Base-by-base conservation (phyloP, 2,888 invertebrate species). In the Barypeithes pellucidus region DNA sequence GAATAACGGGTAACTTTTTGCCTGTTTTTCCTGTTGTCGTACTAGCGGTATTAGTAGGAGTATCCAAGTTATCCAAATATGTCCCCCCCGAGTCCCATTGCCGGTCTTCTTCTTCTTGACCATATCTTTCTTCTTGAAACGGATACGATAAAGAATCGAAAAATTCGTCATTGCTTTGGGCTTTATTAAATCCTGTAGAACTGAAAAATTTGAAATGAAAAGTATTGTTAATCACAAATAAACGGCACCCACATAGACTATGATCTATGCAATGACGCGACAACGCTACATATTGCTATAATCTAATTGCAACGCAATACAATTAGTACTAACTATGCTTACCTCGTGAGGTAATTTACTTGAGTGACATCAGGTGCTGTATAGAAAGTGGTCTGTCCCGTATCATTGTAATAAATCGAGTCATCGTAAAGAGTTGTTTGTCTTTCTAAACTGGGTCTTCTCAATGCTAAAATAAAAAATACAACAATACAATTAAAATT, bases 391-490 rank as follows among this genome's bases (percentile, higher is more conserved):
- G 86, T 84, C 11, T 69, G 71, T 16, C 73, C 65, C 0, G 76
- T 73, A 73, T 87, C 85, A 18, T 83, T 88, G 79, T 88, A 91
- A 80, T 89, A 89, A 78, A 88, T 88, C 79, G 91, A 89, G 81
- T 94, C 94, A 83, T 94, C 93, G 81, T 93, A 94, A 80, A 94
- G 86, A 50, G 94, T 94, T 75, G 90, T 91, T 86, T 95, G 95
- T 81, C 94, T 89, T 85, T 94, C 95, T 81, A 95, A 87, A 85
- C 94, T 94, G 74, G 93, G 93, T 83, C 93, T 89, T 82, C 94
- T 87, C 41, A 77, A 45, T n/a, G 75, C 77, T 78, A 54, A 62
- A 77, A 77, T n/a, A n/a, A n/a, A n/a, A n/a, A n/a, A n/a, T n/a
- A n/a, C n/a, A n/a, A n/a, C n/a, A n/a, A n/a, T n/a, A n/a, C n/a